Evolutionary conservation across 1,140 invertebrate species (phyloP), one percentile per base, ranked within the genome.

Genomic region (Drosophila chauvacae): DNA sequence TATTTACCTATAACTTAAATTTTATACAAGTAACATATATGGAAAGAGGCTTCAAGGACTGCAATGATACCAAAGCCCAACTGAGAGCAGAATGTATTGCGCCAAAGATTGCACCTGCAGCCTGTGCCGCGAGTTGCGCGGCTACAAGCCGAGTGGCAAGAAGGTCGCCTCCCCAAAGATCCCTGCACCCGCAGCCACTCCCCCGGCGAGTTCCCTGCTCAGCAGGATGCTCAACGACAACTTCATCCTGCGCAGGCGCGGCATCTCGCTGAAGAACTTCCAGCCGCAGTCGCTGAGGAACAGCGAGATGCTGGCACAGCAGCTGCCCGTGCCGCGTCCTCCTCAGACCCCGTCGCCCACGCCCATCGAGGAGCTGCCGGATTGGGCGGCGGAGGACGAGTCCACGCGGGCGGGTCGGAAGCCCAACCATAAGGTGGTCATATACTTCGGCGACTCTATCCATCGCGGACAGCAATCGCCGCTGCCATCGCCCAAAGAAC

Each of bases 381-480:
- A 90, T 39, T 90, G 78, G 86, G 81, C 74, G 57, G 28, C 45
- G 26, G 23, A 59, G 56, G 39, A 47, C 23, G 60, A 81, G 26
- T 35, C 63, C 39, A 45, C 59, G 64, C 59, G 59, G 59, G 13
- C 45, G n/a, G 56, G 60, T 33, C 58, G 47, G 37, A 90, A 86
- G 55, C 77, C 81, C 59, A 91, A 90, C 79, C 95, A 96, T 73
- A 95, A 95, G 92, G 95, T 95, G 16, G 94, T 96, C 45, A 95
- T 96, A 66, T 96, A 95, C 81, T 96, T 95, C 68, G 95, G 95
- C 7, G 95, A 95, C 85, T 95, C 94, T 1, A 94, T 95, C 42
- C 93, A 94, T 57, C 82, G 91, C 7, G 60, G 59, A 44, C 61
- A 53, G 62, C 61, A 47, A 20, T 57, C 50, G 37, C 60, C 60